phyloP scores from a whole-genome alignment of 2,888 invertebrate species.

The Hemithea aestivaria region DNA sequence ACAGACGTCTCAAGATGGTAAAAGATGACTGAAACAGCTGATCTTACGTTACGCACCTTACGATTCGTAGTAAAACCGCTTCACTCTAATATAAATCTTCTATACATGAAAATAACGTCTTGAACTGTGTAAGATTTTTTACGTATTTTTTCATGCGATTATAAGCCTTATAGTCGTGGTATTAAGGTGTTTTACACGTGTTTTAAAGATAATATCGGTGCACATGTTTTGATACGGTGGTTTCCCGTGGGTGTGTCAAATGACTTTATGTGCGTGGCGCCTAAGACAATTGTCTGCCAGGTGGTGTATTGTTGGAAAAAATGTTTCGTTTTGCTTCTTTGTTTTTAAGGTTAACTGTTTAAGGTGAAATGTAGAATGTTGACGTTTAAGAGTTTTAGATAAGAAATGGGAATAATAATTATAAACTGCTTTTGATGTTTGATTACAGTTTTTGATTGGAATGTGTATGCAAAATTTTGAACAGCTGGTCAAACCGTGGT shows the following conservation, averaged over 20 bases:
- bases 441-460: too few species aligned
- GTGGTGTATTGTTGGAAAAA: slow-evolving; percentile 27
- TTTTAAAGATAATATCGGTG: slow-evolving; percentile 56
- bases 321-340: slow-evolving; percentile 5
- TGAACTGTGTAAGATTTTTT: slow-evolving; percentile 2
- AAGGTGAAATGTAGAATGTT: too few species aligned
- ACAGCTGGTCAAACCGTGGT: too few species aligned
- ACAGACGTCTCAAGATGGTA: slow-evolving; percentile 18
- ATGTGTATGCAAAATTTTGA: too few species aligned
- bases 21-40: slow-evolving; percentile 54
- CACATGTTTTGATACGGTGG: slow-evolving; percentile 73
- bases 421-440: too few species aligned
- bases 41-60: slow-evolving; percentile 56
- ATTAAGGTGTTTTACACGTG: slow-evolving; percentile 44
- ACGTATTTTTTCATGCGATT: slow-evolving; percentile 2
- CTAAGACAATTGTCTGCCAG: slow-evolving; percentile 44
- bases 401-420: too few species aligned
- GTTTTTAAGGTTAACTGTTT: slow-evolving; percentile 3
- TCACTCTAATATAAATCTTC: slow-evolving; percentile 11
- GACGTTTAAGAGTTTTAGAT: too few species aligned
- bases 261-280: slow-evolving; percentile 60
- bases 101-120: slow-evolving; percentile 6
- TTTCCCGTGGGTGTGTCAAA: slow-evolving; percentile 72
- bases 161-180: slow-evolving; percentile 2
- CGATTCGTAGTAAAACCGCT: slow-evolving; percentile 35